phyloP scores from a whole-genome alignment of 2,797 vertebrate species.

The Miichthys miiuy region DNA sequence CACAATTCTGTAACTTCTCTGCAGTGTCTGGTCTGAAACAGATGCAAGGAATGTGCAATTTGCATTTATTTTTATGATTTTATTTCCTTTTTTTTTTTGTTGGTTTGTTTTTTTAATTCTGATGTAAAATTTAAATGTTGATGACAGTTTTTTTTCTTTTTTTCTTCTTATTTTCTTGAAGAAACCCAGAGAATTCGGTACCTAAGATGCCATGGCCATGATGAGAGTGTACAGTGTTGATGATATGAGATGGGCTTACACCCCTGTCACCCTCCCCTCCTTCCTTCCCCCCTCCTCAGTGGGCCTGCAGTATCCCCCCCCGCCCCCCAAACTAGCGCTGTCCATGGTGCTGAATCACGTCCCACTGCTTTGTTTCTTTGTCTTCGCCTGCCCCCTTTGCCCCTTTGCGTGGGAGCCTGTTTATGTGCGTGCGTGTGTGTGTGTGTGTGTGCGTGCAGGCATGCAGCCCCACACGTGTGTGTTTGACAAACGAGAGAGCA shows the following conservation, averaged over 20 bases:
- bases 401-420: neutral
- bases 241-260: conserved; percentile 36
- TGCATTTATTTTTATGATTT: neutral
- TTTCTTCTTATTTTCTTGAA: conserved; percentile 20
- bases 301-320: conserved; percentile 24
- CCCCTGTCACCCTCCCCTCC: neutral
- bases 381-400: neutral
- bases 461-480: neutral
- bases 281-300: neutral
- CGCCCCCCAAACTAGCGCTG: conserved; percentile 50
- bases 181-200: conserved; percentile 32
- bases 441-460: neutral
- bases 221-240: conserved; percentile 47
- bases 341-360: conserved; percentile 76
- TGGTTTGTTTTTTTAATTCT: conserved; percentile 16
- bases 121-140: conserved; percentile 31
- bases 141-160: conserved; percentile 19
- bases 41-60: conserved; percentile 63
- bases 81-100: neutral
- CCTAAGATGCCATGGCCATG: conserved; percentile 25
- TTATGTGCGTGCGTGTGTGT: neutral
- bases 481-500: conserved; percentile 11
- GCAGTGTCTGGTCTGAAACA: conserved; percentile 34
- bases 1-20: conserved; percentile 20
- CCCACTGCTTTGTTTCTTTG: conserved; percentile 2